phyloP scores from a whole-genome alignment of 2,113 vertebrate genomes.

The Gila orcuttii region DNA sequence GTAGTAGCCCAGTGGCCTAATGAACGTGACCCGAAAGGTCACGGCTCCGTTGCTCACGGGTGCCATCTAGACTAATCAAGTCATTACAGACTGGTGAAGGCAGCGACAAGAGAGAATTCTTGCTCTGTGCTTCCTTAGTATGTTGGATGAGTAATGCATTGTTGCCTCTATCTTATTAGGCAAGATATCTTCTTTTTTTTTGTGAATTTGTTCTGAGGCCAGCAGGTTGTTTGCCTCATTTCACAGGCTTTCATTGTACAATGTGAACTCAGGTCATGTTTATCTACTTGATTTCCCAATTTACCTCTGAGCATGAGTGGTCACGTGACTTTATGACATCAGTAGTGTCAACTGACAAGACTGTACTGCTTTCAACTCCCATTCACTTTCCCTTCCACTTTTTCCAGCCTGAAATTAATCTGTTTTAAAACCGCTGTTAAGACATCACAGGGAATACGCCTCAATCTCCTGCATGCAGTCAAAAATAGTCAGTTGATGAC shows the following conservation, averaged over 20 bases:
- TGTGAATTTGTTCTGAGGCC: constrained; percentile 54
- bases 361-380: constrained; percentile 55
- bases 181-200: not conserved
- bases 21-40: constrained; percentile 87
- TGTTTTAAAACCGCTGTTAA: constrained; percentile 39
- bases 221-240: constrained; percentile 80
- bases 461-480: not conserved
- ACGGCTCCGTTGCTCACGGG: constrained; percentile 87
- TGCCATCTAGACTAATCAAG: constrained; percentile 88
- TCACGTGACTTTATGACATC: constrained; percentile 85
- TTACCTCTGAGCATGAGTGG: constrained; percentile 70
- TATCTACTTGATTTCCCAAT: constrained; percentile 80
- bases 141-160: not conserved
- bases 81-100: constrained; percentile 83
- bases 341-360: constrained; percentile 78
- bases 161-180: constrained; percentile 14
- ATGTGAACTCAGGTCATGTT: constrained; percentile 84
- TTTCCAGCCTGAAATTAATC: constrained; percentile 45
- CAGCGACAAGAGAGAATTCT: constrained; percentile 59
- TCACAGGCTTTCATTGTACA: constrained; percentile 81
- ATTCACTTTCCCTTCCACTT: constrained; percentile 66
- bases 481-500: constrained; percentile 65
- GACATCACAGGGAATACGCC: not conserved
- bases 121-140: not conserved
- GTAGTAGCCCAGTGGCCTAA: constrained; percentile 89